Evolutionary conservation across 2,888 invertebrate species (phyloP).

Genomic region (Metallyticus violacea): DNA sequence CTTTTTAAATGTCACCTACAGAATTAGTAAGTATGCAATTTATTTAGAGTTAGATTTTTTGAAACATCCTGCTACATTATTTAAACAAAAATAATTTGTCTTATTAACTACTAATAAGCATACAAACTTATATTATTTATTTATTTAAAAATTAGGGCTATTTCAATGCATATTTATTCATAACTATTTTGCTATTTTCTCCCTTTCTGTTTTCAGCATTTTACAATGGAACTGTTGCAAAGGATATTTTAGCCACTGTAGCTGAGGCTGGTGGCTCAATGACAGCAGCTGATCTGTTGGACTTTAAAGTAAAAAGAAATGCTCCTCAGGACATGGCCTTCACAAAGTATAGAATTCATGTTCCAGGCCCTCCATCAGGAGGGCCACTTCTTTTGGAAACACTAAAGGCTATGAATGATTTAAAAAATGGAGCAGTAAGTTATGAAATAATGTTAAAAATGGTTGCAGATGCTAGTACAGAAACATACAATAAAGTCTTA

Average conservation of each 20-base stretch:
- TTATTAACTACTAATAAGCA: too few relatives aligned
- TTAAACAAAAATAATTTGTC: too few relatives aligned
- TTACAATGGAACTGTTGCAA: constrained; percentile 47
- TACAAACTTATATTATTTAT: too few relatives aligned
- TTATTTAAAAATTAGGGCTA: constrained; percentile 2
- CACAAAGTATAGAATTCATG: constrained; percentile 37
- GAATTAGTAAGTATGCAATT: too few relatives aligned
- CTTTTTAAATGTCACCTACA: too few relatives aligned
- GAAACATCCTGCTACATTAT: too few relatives aligned
- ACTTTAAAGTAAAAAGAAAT: constrained; percentile 31
- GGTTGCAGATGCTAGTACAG: background rate
- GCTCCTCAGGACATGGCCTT: constrained; percentile 27
- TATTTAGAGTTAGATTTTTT: too few relatives aligned
- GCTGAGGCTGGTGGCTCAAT: constrained; percentile 42
- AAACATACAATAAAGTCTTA: background rate
- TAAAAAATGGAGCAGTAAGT: background rate
- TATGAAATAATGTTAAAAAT: background rate
- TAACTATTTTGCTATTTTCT: constrained; percentile 7
- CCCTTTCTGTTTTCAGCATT: constrained; percentile 36
- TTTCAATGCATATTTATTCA: constrained; percentile 21
- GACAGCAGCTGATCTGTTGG: constrained; percentile 35
- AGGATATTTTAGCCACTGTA: constrained; percentile 47
- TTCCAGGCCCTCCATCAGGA: constrained; percentile 39
- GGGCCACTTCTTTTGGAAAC: constrained; percentile 36
- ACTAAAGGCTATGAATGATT: constrained; percentile 22